A percentile compares a stretch with the other conserved stretches of the same genome.
These are phyloP conservation scores for Phyllopteryx taeniolatus DNA, from an alignment of 2,113 vertebrate genomes.

Conservation along the genomic window DNA sequence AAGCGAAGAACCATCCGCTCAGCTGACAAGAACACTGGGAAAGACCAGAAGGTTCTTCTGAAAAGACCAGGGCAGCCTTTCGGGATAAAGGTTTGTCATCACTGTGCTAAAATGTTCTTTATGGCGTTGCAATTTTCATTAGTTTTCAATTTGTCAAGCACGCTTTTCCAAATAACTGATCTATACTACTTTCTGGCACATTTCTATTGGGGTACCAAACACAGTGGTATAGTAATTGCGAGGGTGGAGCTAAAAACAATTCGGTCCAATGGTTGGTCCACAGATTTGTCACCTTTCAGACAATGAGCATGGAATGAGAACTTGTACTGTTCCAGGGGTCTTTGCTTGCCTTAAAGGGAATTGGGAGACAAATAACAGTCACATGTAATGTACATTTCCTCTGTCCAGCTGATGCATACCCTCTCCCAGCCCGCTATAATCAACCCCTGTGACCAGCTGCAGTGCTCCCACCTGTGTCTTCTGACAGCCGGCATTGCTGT, in stretches of 20 bases:
- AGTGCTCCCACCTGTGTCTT: slow-evolving; percentile 85
- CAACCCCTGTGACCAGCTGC: slow-evolving; percentile 68
- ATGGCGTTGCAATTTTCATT: background rate
- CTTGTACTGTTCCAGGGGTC: background rate
- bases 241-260: too few species aligned
- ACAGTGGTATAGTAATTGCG: background rate
- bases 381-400: background rate
- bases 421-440: slow-evolving; percentile 65
- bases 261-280: too few species aligned
- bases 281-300: too few species aligned
- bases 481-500: slow-evolving; percentile 38
- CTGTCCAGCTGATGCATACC: slow-evolving; percentile 65
- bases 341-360: background rate
- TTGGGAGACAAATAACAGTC: background rate
- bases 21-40: slow-evolving; percentile 80
- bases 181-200: background rate
- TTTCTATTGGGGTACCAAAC: background rate
- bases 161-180: background rate
- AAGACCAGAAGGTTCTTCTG: slow-evolving; percentile 78
- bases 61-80: slow-evolving; percentile 83
- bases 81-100: slow-evolving; percentile 78
- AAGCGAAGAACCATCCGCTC: slow-evolving; percentile 78
- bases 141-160: background rate
- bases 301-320: background rate
- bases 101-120: background rate